Evolutionary conservation across 2,113 vertebrate genomes (phyloP).

Genomic region (Bothrops jararaca): DNA sequence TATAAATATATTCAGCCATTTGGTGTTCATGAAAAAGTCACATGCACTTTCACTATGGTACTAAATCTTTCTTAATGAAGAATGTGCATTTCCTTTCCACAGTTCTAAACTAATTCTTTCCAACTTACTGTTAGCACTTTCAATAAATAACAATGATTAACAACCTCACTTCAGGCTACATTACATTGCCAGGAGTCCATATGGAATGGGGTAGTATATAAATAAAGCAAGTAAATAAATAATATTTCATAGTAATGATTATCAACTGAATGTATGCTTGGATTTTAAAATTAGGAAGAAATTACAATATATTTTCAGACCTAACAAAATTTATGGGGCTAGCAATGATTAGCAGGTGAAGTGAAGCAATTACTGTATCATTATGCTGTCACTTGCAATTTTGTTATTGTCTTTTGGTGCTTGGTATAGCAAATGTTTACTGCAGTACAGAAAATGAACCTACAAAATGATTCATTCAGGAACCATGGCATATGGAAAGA

Average conservation of each 20-base stretch:
- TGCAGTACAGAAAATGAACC: neutral
- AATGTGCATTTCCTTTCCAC: neutral
- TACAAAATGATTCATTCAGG: constrained; percentile 16
- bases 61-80: constrained; percentile 24
- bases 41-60: constrained; percentile 1
- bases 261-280: constrained; percentile 13
- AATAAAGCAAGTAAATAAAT: neutral
- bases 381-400: constrained; percentile 50
- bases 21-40: neutral
- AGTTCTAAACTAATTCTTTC: constrained; percentile 4
- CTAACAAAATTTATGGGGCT: constrained; percentile 9
- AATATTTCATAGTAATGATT: constrained; percentile 28
- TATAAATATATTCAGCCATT: constrained; percentile 15
- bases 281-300: constrained; percentile 36
- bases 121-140: neutral
- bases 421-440: constrained; percentile 38
- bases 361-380: constrained; percentile 31
- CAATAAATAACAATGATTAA: neutral
- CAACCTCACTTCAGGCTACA: neutral
- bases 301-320: constrained; percentile 10
- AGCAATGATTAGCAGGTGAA: constrained; percentile 43
- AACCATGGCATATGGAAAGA: neutral
- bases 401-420: constrained; percentile 43
- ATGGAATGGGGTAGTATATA: neutral
- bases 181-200: neutral